Evolutionary conservation across 2,113 vertebrate species (phyloP).

Genomic region (Dipodomys spectabilis): DNA sequence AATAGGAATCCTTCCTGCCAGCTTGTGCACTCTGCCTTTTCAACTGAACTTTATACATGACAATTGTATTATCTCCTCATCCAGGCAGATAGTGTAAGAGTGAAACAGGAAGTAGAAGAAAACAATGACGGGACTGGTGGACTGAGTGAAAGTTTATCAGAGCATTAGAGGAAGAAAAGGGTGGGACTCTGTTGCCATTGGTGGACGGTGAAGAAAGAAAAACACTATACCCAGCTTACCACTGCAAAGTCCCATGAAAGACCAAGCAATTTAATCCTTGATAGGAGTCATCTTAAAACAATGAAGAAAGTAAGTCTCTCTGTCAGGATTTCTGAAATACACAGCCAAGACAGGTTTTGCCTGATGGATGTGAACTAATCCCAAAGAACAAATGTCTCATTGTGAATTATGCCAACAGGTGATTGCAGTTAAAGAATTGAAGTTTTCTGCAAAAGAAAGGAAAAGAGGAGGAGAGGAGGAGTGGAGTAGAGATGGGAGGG

Average conservation of each 20-base stretch:
- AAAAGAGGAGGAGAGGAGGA: too few relatives aligned
- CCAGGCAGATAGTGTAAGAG: background rate
- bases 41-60: background rate
- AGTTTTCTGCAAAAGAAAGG: too few relatives aligned
- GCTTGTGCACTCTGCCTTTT: background rate
- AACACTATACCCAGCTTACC: background rate
- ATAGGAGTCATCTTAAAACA: constrained; percentile 38
- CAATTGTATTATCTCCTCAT: background rate
- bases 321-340: background rate
- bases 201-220: constrained; percentile 1
- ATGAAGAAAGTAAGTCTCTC: constrained; percentile 3
- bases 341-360: constrained; percentile 28
- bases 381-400: constrained; percentile 48
- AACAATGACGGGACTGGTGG: background rate
- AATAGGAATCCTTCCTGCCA: background rate
- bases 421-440: constrained; percentile 60
- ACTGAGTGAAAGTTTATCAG: background rate
- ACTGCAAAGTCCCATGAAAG: background rate
- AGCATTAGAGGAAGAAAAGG: background rate
- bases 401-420: constrained; percentile 71
- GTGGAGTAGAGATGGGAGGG: too few relatives aligned
- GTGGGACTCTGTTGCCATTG: background rate
- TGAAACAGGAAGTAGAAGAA: background rate
- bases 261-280: constrained; percentile 55
- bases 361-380: constrained; percentile 24